These are phyloP conservation scores for Lomographa bimaculata DNA, from an alignment of 2,888 invertebrate genomes.

Conservation along the genomic window DNA sequence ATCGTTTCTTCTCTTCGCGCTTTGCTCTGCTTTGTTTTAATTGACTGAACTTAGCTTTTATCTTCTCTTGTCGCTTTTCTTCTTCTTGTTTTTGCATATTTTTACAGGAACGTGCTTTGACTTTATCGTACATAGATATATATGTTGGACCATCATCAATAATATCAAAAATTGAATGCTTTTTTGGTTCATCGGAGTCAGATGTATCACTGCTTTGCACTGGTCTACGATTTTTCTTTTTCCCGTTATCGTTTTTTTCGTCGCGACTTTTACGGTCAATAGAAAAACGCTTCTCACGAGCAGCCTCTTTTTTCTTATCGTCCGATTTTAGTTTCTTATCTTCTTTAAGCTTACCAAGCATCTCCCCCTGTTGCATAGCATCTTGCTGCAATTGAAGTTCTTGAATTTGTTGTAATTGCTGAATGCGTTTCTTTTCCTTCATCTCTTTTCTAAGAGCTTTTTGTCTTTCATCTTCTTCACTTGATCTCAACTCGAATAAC, in stretches of 20 bases:
- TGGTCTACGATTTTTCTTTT: conserved; percentile 72
- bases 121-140: conserved; percentile 99
- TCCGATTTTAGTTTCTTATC: conserved; percentile 69
- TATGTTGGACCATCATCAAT: conserved; percentile 95
- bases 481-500: conserved; percentile 81
- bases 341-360: conserved; percentile 65
- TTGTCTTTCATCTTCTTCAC: conserved; percentile 84
- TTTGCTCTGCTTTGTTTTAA: conserved; percentile 94
- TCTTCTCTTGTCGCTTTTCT: conserved; percentile 92
- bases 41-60: conserved; percentile 95
- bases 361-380: conserved; percentile 67
- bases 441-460: conserved; percentile 80
- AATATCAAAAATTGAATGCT: conserved; percentile 96
- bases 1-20: conserved; percentile 94
- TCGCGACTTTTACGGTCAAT: conserved; percentile 80
- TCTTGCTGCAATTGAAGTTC: conserved; percentile 79
- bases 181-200: conserved; percentile 92
- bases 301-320: conserved; percentile 73
- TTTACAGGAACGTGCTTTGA: conserved; percentile 96
- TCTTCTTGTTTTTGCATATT: conserved; percentile 97
- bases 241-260: conserved; percentile 63
- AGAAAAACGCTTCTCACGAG: conserved; percentile 76
- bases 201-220: conserved; percentile 86
- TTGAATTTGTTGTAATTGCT: conserved; percentile 76
- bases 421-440: conserved; percentile 82